Evolutionary conservation across 2,113 vertebrate species (phyloP).

Genomic region (Gnathonemus echidnorhynchus): DNA sequence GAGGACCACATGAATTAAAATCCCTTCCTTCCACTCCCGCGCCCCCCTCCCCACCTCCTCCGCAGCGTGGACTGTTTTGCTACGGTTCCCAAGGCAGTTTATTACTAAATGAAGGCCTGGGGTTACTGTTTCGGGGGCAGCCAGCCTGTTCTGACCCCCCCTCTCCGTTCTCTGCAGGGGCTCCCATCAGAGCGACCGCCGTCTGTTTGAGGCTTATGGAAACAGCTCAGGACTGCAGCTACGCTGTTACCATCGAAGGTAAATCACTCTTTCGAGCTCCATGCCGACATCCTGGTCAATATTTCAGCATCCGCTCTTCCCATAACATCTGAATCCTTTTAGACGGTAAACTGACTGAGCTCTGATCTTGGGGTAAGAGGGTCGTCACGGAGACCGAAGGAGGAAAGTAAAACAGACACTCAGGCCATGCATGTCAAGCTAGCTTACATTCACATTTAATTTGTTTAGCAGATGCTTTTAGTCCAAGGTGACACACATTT

Average conservation of each 20-base stretch:
- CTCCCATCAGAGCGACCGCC: conserved; percentile 54
- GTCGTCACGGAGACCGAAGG: neutral
- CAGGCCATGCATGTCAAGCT: neutral
- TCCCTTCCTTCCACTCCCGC: conserved; percentile 40
- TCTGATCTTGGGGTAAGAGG: neutral
- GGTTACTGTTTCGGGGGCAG: conserved; percentile 47
- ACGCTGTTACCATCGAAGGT: conserved; percentile 69
- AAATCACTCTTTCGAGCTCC: conserved; percentile 30
- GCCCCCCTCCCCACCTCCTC: conserved; percentile 30
- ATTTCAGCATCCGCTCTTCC: neutral
- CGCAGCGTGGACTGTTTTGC: conserved; percentile 26
- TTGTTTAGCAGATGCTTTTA: neutral
- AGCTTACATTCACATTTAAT: neutral
- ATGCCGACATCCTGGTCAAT: neutral
- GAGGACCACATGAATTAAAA: conserved; percentile 54
- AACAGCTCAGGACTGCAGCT: conserved; percentile 59
- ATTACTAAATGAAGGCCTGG: conserved; percentile 51
- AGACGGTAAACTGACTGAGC: neutral
- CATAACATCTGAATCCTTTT: neutral
- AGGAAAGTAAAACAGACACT: neutral
- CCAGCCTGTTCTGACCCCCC: conserved; percentile 57
- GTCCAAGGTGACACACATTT: neutral
- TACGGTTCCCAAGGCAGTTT: conserved; percentile 48
- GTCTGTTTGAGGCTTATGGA: conserved; percentile 57
- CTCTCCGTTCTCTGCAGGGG: conserved; percentile 49